Evolutionary conservation across 2,113 vertebrate genomes (phyloP).

Genomic region (Periophthalmodon schlosseri): DNA sequence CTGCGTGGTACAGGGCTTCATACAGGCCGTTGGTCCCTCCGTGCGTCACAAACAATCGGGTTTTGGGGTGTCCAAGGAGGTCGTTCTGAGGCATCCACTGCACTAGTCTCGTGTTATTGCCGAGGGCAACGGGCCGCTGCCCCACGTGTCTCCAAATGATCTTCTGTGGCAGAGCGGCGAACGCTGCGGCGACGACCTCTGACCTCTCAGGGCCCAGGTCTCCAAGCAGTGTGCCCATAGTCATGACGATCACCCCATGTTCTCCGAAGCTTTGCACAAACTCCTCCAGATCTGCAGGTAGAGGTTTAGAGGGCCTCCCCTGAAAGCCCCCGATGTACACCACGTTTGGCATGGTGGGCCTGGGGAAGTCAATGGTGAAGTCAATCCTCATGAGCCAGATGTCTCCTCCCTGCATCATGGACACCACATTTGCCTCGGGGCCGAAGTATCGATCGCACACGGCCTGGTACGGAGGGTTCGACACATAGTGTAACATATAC

Average conservation of each 20-base stretch:
- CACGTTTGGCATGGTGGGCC: conserved; percentile 72
- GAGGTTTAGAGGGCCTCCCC: conserved; percentile 50
- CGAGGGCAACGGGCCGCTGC: conserved; percentile 23
- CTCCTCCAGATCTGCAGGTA: conserved; percentile 59
- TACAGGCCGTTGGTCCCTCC: conserved; percentile 69
- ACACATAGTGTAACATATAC: conserved; percentile 36
- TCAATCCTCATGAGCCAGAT: conserved; percentile 70
- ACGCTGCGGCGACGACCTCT: conserved; percentile 54
- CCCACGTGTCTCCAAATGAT: conserved; percentile 70
- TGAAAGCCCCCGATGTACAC: conserved; percentile 75
- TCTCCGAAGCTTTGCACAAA: conserved; percentile 69
- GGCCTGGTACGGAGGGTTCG: conserved; percentile 48
- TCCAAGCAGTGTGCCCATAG: conserved; percentile 64
- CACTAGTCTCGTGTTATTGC: conserved; percentile 68
- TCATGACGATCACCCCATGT: conserved; percentile 66
- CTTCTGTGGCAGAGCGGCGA: conserved; percentile 67
- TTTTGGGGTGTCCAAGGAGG: conserved; percentile 68
- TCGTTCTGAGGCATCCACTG: conserved; percentile 73
- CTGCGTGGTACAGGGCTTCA: conserved; percentile 63
- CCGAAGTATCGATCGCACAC: conserved; percentile 62
- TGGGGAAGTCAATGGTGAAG: conserved; percentile 70
- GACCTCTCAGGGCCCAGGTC: conserved; percentile 51
- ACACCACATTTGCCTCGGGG: conserved; percentile 16
- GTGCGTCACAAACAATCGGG: conserved; percentile 61
- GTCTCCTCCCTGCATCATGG: conserved; percentile 62